phyloP scores from a whole-genome alignment of 2,797 vertebrate genomes.

The Lepilemur ruficaudatus region DNA sequence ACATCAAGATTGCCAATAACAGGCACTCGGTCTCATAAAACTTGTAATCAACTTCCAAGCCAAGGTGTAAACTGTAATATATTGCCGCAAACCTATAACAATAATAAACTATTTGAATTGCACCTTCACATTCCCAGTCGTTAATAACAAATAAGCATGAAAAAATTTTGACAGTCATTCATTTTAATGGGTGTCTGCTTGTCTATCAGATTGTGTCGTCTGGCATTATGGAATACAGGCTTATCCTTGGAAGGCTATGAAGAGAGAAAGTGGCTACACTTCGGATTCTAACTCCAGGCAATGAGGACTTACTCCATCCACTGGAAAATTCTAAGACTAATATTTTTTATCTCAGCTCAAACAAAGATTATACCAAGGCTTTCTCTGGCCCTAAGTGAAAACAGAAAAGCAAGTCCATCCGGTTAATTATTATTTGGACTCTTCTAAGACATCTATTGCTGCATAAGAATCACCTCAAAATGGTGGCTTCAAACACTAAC shows the following conservation, averaged over 20 bases:
- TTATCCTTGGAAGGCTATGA: neutral
- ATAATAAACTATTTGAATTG: conserved; percentile 72
- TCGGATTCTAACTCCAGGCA: neutral
- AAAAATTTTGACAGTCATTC: conserved; percentile 67
- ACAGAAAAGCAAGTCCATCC: neutral
- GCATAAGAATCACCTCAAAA: neutral
- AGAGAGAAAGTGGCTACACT: neutral
- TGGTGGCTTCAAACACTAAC: neutral
- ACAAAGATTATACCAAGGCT: neutral
- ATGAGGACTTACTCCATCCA: neutral
- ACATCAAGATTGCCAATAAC: conserved; percentile 75
- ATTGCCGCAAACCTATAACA: conserved; percentile 64
- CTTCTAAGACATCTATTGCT: neutral
- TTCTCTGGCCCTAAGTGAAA: neutral
- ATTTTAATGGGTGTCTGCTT: conserved; percentile 70
- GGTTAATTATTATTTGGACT: neutral
- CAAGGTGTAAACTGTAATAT: conserved; percentile 73
- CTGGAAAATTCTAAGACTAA: neutral
- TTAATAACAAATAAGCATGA: conserved; percentile 76
- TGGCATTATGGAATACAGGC: neutral
- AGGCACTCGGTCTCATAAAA: conserved; percentile 76
- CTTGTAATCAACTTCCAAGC: conserved; percentile 75
- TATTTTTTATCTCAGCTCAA: conserved; percentile 22
- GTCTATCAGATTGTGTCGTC: conserved; percentile 58
- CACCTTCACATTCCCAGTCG: conserved; percentile 66